A percentile compares a stretch with the other conserved stretches of the same genome.
Evolutionary conservation across 1,140 invertebrate species (phyloP).

Genomic region (Eumaeus atala): DNA sequence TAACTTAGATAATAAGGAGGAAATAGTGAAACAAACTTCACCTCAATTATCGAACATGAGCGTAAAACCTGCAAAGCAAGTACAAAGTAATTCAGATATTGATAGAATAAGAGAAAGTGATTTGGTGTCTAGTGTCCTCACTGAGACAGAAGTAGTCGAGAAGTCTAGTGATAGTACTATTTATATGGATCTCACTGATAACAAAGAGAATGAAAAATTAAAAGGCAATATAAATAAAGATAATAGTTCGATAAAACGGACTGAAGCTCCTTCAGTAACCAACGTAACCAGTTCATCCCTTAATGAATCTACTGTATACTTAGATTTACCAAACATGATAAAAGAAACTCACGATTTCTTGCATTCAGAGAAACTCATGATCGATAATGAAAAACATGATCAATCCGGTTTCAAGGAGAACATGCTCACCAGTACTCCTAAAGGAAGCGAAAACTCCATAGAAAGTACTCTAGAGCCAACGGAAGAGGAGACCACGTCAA

Average conservation of each 20-base stretch:
- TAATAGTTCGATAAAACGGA: constrained; percentile 36
- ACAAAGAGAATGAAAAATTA: constrained; percentile 35
- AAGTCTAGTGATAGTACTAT: constrained; percentile 35
- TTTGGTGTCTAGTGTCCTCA: not conserved
- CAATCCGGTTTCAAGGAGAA: constrained; percentile 29
- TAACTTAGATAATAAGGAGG: constrained; percentile 6
- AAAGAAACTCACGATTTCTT: constrained; percentile 51
- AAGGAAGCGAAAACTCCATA: constrained; percentile 39
- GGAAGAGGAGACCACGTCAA: constrained; percentile 27
- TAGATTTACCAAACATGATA: constrained; percentile 54
- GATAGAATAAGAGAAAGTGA: constrained; percentile 7
- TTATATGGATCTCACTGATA: constrained; percentile 57
- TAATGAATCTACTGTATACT: constrained; percentile 57
- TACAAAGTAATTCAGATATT: constrained; percentile 40
- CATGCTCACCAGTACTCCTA: constrained; percentile 48
- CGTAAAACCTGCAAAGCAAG: constrained; percentile 31
- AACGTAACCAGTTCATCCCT: constrained; percentile 28
- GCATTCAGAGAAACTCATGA: constrained; percentile 43
- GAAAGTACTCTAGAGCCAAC: constrained; percentile 34
- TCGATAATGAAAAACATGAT: constrained; percentile 25
- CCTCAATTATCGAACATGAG: not conserved
- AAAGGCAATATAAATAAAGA: constrained; percentile 34
- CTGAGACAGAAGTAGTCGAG: constrained; percentile 23
- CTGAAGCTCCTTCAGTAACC: constrained; percentile 28
- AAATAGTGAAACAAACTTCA: not conserved